Percentiles rank a stretch among this genome's conserved stretches.
Conservation (phyloP, 2,888 invertebrate species). For the Napeogenes sylphis region DNA sequence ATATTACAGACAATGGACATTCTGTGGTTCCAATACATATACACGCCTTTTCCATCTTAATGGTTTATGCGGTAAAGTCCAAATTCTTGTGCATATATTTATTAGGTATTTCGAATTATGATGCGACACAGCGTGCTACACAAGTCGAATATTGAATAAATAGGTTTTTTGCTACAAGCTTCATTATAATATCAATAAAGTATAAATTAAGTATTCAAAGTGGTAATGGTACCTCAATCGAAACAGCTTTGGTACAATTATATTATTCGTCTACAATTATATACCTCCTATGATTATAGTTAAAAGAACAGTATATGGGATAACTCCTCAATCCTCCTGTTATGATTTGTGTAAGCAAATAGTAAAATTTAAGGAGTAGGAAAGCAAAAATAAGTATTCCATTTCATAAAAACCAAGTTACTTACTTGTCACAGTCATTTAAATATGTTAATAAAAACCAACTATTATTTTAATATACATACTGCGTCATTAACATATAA, state of each 20-base stretch:
- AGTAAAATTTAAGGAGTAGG: no score
- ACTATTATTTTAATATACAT: no score
- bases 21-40: constrained; percentile 40
- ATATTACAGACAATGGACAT: constrained; percentile 61
- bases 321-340: no score
- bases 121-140: constrained; percentile 25
- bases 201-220: constrained; percentile 8
- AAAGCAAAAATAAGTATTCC: no score
- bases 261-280: no score
- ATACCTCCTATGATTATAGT: no score
- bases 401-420: no score
- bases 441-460: no score
- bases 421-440: no score
- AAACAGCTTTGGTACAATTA: not conserved
- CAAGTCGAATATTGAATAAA: constrained; percentile 24
- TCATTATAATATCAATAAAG: constrained; percentile 7
- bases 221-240: not conserved
- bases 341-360: no score
- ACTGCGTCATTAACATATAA: no score
- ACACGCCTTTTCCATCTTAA: constrained; percentile 21
- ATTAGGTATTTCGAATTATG: constrained; percentile 23
- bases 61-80: constrained; percentile 15
- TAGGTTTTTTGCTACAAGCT: constrained; percentile 33
- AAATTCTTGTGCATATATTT: constrained; percentile 18
- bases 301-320: no score